Evolutionary conservation across 2,113 vertebrate species (phyloP).

Genomic region (Lutjanus erythropterus): DNA sequence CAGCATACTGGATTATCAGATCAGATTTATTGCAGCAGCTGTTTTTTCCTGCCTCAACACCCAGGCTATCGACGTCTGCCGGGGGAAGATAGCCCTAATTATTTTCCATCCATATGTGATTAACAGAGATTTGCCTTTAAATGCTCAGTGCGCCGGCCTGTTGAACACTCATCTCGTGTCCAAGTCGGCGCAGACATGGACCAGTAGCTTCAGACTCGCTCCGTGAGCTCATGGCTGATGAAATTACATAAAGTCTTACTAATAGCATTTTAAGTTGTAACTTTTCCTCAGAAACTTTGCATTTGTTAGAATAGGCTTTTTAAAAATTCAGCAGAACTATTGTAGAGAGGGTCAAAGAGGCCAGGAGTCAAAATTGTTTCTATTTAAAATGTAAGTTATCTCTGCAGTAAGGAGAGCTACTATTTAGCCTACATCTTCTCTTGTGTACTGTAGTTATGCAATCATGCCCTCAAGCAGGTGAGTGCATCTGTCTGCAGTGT

Average conservation of each 20-base stretch:
- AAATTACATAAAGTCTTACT: slow-evolving; percentile 1
- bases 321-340: slow-evolving; percentile 28
- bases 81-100: slow-evolving; percentile 64
- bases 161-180: slow-evolving; percentile 32
- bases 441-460: neutral
- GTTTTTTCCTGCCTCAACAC: slow-evolving; percentile 49
- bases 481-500: neutral
- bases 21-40: slow-evolving; percentile 56
- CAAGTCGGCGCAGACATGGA: slow-evolving; percentile 30
- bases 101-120: slow-evolving; percentile 70
- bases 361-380: neutral
- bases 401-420: neutral
- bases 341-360: slow-evolving; percentile 25
- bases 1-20: slow-evolving; percentile 48
- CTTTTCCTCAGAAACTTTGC: neutral
- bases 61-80: slow-evolving; percentile 48
- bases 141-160: slow-evolving; percentile 25
- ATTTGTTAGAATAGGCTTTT: slow-evolving; percentile 7
- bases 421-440: neutral
- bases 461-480: neutral
- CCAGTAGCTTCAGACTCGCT: slow-evolving; percentile 26
- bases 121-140: slow-evolving; percentile 64
- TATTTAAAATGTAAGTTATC: slow-evolving; percentile 27
- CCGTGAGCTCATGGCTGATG: neutral
- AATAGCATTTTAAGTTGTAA: neutral